Base-by-base conservation (phyloP, 2,888 invertebrate species). In the Fragum fragum region DNA sequence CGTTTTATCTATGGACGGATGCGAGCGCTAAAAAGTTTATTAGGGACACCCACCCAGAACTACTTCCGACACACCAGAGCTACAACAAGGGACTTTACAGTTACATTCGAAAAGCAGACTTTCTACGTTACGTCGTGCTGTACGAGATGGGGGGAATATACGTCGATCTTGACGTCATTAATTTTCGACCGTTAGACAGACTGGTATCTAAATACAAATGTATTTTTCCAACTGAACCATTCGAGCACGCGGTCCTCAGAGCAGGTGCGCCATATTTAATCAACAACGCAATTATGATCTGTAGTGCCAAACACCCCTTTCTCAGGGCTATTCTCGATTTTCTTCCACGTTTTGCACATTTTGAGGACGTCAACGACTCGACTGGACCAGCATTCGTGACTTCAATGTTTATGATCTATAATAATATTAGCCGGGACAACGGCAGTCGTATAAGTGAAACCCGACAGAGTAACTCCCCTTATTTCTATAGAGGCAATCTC, bases 1-100 rank as follows among this genome's bases (percentile, higher is more conserved):
- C 90, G 42, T 92, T 91, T 86, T 91, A 90, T 88, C 81, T 93
- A 28, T 93, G 93, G 93, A 92, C 91, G 9, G 89, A 90, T 59
- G 81, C 86, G 9, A 90, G 89, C 63, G 90, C 90, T 7, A 74
- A 88, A 23, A 55, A 74, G 23, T 80, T 93, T 7, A 85, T 93
- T 29, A 72, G 72, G 3, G 80, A 83, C 1, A 83, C 85, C 47
- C 91, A 89, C 78, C 89, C 91, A 0, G 59, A 79, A 39, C 87
- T 88, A 52, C n/a, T 47, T 14, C n/a, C 47, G 14, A 47, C 47
- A 1, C 14, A 18, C 16, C 14, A 9, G 7, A 47, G n/a, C 14
- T 47, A 47, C n/a, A n/a, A n/a, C n/a, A 14, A 14, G 14, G 47
- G 47, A 18, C 5, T 3, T 5, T 36, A 6, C 9, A n/a, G 47